These are phyloP conservation scores for Tipula confusa DNA, from an alignment of 2,888 invertebrate species.

Conservation along the genomic window DNA sequence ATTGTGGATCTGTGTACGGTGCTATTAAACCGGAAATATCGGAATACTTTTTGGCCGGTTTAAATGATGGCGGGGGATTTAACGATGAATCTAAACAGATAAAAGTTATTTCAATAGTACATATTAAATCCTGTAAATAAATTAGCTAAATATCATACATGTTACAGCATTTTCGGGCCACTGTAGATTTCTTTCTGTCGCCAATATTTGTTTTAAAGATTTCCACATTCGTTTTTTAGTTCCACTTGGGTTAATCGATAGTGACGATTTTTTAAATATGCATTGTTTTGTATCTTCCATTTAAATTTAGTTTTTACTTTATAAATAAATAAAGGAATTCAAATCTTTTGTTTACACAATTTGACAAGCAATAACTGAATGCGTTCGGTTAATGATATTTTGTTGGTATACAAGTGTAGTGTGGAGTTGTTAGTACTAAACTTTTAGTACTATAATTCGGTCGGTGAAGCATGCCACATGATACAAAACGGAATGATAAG, in stretches of 20 bases:
- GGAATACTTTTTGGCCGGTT: slow-evolving; percentile 89
- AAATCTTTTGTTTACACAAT: not conserved
- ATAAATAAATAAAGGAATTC: not conserved
- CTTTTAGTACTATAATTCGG: too few relatives aligned
- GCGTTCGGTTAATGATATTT: not conserved
- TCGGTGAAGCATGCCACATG: too few relatives aligned
- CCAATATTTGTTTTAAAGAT: slow-evolving; percentile 81
- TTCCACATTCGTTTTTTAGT: slow-evolving; percentile 79
- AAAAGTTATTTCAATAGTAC: too few relatives aligned
- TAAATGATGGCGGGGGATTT: slow-evolving; percentile 87
- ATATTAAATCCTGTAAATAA: too few relatives aligned
- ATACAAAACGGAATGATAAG: too few relatives aligned
- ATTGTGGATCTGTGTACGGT: slow-evolving; percentile 86
- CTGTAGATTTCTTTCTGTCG: slow-evolving; percentile 70
- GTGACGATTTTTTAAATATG: slow-evolving; percentile 41
- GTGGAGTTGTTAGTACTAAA: too few relatives aligned
- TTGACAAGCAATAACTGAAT: not conserved
- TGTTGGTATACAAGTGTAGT: not conserved
- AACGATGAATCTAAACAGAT: slow-evolving; percentile 74
- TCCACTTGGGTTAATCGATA: slow-evolving; percentile 40
- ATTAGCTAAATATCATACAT: slow-evolving; percentile 54
- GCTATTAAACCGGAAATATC: slow-evolving; percentile 86
- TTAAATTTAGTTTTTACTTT: not conserved
- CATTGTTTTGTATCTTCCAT: not conserved
- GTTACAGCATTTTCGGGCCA: slow-evolving; percentile 74